These are phyloP conservation scores for Oreochromis aureus DNA, from an alignment of 2,113 vertebrate species.

Conservation along the genomic window DNA sequence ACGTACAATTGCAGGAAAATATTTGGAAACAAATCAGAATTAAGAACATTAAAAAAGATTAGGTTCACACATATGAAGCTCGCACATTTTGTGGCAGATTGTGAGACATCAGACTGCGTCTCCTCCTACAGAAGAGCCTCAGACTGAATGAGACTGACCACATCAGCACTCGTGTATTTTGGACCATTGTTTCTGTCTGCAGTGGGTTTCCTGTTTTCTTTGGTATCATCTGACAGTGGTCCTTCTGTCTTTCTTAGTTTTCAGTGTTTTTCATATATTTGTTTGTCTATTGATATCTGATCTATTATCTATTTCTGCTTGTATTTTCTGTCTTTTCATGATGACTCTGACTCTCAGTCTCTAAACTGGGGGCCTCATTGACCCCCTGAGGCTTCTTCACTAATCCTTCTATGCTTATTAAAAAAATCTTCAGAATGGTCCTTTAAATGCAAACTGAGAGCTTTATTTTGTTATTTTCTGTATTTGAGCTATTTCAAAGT, in stretches of 20 bases:
- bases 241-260: neutral
- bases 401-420: neutral
- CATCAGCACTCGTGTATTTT: neutral
- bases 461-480: neutral
- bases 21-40: neutral
- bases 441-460: neutral
- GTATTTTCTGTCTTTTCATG: neutral
- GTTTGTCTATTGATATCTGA: neutral
- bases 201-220: neutral
- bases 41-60: neutral
- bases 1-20: neutral
- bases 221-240: neutral
- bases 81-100: rapidly evolving
- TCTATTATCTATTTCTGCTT: neutral
- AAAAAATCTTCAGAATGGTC: neutral
- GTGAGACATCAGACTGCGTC: neutral
- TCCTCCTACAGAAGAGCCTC: neutral
- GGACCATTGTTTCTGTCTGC: neutral
- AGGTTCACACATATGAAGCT: neutral
- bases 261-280: neutral
- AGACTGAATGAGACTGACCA: neutral
- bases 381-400: neutral
- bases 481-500: neutral
- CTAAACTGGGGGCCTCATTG: rapidly evolving
- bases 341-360: neutral